These are phyloP conservation scores for Pedetes capensis DNA, from an alignment of 2,113 vertebrate species.

Conservation along the genomic window DNA sequence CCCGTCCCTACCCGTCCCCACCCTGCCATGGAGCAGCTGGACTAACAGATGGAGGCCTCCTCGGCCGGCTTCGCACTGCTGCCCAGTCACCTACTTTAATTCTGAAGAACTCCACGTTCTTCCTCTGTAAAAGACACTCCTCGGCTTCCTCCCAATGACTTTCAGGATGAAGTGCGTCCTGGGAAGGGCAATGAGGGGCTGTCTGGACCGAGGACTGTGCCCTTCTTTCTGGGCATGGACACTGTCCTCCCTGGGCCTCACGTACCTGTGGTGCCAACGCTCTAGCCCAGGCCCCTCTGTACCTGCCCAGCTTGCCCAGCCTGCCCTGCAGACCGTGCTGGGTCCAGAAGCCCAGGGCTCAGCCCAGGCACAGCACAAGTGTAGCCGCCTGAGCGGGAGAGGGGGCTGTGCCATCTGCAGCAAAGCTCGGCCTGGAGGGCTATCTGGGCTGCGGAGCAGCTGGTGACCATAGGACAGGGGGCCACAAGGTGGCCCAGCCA, in stretches of 20 bases:
- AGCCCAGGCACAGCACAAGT: not conserved
- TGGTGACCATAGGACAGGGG: not conserved
- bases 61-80: fast-evolving
- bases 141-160: not conserved
- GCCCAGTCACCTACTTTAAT: not conserved
- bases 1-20: not conserved
- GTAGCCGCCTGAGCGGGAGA: not conserved
- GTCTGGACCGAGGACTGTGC: not conserved
- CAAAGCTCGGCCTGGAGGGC: not conserved
- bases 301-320: not conserved
- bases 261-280: not conserved
- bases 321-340: not conserved
- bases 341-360: not conserved
- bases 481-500: too few species aligned
- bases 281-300: not conserved
- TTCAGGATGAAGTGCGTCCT: not conserved
- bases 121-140: not conserved
- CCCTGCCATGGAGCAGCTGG: not conserved
- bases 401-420: not conserved
- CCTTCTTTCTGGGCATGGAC: not conserved
- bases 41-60: not conserved
- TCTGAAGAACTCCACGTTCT: not conserved
- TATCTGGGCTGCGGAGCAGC: not conserved
- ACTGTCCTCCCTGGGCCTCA: not conserved
- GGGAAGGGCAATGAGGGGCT: not conserved